Percentiles rank a stretch among this genome's conserved stretches.
Conservation (phyloP, 1,140 invertebrate genomes). For the Pseudomyrmex cubaensis region DNA sequence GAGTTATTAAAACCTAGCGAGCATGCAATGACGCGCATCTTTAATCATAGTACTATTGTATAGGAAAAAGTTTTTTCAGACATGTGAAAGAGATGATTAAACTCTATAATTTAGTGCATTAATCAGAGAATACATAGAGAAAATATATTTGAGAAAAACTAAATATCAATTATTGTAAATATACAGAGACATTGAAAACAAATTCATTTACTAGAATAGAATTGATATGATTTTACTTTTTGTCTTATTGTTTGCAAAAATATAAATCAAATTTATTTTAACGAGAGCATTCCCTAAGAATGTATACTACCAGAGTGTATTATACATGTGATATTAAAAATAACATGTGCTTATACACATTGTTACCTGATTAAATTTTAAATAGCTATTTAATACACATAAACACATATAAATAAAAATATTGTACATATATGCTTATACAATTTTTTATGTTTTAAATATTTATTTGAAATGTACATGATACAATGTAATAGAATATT, state of each 20-base stretch:
- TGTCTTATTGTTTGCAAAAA: slow-evolving; percentile 7
- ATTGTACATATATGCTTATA: too few species aligned
- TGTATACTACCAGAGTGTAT: slow-evolving; percentile 8
- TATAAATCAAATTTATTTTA: neutral
- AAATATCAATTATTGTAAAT: slow-evolving; percentile 20
- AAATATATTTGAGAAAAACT: neutral
- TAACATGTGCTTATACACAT: slow-evolving; percentile 5
- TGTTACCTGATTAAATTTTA: slow-evolving; percentile 14
- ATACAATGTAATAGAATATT: too few species aligned
- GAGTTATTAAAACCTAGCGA: too few species aligned
- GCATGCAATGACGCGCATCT: too few species aligned
- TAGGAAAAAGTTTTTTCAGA: slow-evolving; percentile 34
- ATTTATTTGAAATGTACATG: too few species aligned
- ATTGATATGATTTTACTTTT: neutral
- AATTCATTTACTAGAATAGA: slow-evolving; percentile 17
- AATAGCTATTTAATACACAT: neutral
- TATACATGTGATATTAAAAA: slow-evolving; percentile 20
- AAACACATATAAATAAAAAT: too few species aligned
- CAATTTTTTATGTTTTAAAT: too few species aligned
- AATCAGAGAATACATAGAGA: slow-evolving; percentile 5
- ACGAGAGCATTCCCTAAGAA: neutral
- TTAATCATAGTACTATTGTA: neutral
- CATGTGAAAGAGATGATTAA: slow-evolving; percentile 28
- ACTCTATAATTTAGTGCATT: slow-evolving; percentile 5
- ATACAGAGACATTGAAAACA: slow-evolving; percentile 3